phyloP scores from a whole-genome alignment of 2,113 vertebrate species.

The Anhinga anhinga region DNA sequence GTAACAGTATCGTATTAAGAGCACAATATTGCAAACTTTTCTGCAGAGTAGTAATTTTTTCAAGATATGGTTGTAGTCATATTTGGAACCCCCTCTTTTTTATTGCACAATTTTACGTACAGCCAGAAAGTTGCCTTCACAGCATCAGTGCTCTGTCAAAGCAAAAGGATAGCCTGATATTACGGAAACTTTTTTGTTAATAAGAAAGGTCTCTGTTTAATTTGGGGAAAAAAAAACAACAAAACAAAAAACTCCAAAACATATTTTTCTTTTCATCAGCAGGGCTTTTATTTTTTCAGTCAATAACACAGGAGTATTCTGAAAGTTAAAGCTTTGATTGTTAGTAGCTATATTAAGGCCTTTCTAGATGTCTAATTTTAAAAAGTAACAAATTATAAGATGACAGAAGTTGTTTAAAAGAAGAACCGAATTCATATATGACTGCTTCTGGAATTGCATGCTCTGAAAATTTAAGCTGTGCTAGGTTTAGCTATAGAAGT shows the following conservation, averaged over 20 bases:
- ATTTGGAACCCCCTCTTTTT: neutral
- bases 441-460: neutral
- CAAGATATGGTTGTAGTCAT: neutral
- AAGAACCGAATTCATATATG: neutral
- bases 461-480: neutral
- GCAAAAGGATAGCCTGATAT: neutral
- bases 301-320: neutral
- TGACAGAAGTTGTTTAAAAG: neutral
- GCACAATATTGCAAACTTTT: neutral
- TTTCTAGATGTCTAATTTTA: neutral
- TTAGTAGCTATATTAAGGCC: neutral
- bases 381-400: neutral
- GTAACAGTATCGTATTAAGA: neutral
- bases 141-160: neutral
- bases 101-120: neutral
- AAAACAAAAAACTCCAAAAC: too few species aligned
- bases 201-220: neutral
- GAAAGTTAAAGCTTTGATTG: neutral
- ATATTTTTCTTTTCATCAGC: neutral
- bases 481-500: neutral
- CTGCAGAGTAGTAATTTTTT: neutral
- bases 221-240: neutral
- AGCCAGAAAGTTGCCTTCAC: neutral
- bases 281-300: neutral
- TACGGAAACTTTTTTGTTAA: neutral